These are phyloP conservation scores for Araneus ventricosus DNA, from an alignment of 1,140 invertebrate species.

Conservation along the genomic window DNA sequence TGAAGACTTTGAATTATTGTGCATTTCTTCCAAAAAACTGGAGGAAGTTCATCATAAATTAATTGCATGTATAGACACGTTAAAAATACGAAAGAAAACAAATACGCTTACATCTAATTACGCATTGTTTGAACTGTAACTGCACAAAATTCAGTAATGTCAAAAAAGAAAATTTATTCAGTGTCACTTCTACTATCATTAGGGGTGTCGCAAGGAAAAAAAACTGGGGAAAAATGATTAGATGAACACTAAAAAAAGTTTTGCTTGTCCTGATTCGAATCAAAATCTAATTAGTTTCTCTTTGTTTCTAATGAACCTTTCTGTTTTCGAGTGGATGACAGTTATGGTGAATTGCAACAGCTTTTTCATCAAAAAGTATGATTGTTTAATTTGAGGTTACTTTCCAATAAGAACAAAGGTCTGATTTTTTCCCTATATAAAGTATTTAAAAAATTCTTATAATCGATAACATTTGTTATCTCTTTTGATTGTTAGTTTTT, in stretches of 20 bases:
- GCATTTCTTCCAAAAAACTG: not conserved
- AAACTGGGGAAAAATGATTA: not conserved
- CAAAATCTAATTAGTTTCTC: conserved; percentile 31
- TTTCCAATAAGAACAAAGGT: not conserved
- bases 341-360: not conserved
- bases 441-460: too few relatives aligned
- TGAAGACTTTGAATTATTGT: not conserved
- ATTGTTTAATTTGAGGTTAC: not conserved
- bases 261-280: not conserved
- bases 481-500: too few relatives aligned
- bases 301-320: not conserved
- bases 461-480: too few relatives aligned
- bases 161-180: not conserved
- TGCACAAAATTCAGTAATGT: not conserved
- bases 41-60: not conserved
- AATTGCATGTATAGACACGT: not conserved
- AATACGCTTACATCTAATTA: too few relatives aligned
- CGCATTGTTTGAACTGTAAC: not conserved
- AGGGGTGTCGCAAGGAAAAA: not conserved
- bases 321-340: not conserved
- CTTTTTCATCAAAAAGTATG: conserved; percentile 3
- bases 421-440: too few relatives aligned
- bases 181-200: not conserved
- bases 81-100: not conserved
- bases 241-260: not conserved